Evolutionary conservation across 2,113 vertebrate genomes (phyloP).

Genomic region (Odocoileus hemionus): DNA sequence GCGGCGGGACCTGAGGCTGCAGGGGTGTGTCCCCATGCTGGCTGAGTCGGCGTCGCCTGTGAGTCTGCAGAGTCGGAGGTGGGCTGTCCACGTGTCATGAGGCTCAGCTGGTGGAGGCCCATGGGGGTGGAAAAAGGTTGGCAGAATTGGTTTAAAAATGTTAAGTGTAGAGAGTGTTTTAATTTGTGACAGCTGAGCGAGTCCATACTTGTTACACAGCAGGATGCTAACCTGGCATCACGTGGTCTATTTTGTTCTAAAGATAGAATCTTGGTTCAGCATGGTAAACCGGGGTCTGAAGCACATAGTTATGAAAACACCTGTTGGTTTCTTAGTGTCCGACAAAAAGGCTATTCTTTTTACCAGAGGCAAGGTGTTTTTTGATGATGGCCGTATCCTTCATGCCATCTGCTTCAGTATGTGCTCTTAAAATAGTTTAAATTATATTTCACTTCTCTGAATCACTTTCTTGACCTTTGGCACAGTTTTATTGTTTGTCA

Average conservation of each 20-base stretch:
- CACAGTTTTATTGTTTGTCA: not conserved
- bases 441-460: not conserved
- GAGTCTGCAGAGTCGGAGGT: not conserved
- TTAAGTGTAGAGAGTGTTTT: not conserved
- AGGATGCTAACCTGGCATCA: not conserved
- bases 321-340: not conserved
- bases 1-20: rapidly evolving
- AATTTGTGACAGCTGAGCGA: not conserved
- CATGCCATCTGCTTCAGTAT: not conserved
- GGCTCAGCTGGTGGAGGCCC: not conserved
- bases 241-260: not conserved
- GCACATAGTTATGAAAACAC: not conserved
- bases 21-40: not conserved
- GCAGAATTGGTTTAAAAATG: not conserved
- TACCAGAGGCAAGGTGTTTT: not conserved
- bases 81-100: too few species aligned
- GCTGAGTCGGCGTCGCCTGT: not conserved
- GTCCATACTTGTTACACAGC: rapidly evolving
- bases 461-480: not conserved
- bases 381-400: not conserved
- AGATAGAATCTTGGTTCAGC: not conserved
- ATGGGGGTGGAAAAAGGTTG: not conserved
- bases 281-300: not conserved
- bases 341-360: not conserved
- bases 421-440: not conserved